These are phyloP conservation scores for Orthonevra nobilis DNA, from an alignment of 2,888 invertebrate species.

Conservation along the genomic window DNA sequence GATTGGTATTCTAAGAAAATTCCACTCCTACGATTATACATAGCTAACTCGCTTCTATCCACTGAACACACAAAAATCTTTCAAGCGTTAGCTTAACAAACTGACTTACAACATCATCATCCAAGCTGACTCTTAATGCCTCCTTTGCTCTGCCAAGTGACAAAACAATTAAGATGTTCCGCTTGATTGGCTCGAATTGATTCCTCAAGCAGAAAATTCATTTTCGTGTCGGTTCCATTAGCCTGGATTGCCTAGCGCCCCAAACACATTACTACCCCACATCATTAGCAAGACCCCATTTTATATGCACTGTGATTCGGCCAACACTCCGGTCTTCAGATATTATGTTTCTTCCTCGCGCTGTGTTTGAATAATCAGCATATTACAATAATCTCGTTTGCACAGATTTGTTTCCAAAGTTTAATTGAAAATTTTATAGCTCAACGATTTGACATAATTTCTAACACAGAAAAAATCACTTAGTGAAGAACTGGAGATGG, in stretches of 20 bases:
- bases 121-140: neutral
- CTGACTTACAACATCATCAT: constrained; percentile 3
- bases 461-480: constrained; percentile 17
- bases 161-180: constrained; percentile 68
- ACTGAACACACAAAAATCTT: neutral
- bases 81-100: constrained; percentile 7
- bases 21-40: no score
- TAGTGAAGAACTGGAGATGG: constrained; percentile 3
- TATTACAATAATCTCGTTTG: constrained; percentile 69
- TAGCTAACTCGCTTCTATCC: no score
- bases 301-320: constrained; percentile 61
- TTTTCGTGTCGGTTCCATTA: constrained; percentile 60
- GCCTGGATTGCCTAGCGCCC: constrained; percentile 19
- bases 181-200: constrained; percentile 60
- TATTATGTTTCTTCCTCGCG: no score
- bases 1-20: no score
- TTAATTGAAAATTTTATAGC: constrained; percentile 71
- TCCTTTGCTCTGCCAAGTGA: constrained; percentile 34
- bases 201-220: constrained; percentile 63
- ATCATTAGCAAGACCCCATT: constrained; percentile 52
- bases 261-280: constrained; percentile 2
- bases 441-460: constrained; percentile 62
- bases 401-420: constrained; percentile 66
- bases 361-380: constrained; percentile 63
- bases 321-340: neutral